Evolutionary conservation across 2,888 invertebrate genomes (phyloP), one percentile per base, ranked within the genome.

Genomic region (Maniola hyperantus): DNA sequence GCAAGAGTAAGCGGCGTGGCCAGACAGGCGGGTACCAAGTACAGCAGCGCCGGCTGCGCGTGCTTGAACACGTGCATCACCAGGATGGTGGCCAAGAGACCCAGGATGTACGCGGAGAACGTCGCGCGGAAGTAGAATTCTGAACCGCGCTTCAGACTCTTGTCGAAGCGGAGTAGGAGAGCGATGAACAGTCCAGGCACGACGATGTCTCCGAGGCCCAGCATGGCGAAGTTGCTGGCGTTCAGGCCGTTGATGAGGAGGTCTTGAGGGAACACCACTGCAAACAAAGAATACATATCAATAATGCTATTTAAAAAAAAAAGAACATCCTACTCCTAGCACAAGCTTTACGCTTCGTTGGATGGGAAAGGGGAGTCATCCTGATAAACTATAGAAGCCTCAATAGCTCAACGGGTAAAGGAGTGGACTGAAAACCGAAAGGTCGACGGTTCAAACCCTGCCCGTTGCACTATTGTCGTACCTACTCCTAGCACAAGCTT

Each of bases 151-250:
- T 96, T 96, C 71, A 97, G 93, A 80, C 97, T 97, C 84, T 96
- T 95, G 92, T 99, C 99, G 90, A 99, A 99, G 74, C 99, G 95
- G 59, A 99, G 94, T 57, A 99, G 93, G 33, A 99, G 93, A 0
- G 99, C 99, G 62, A 99, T 99, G 88, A 99, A 99, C 82, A 99
- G 99, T 73, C 99, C 99, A 5, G 99, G 99, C 74, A 99, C 97
- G 42, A 99, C 99, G 78, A 99, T 99, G 87, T 99, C 99, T 5
- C 99, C 99, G 11, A 99, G 94, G 0, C 99, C 99, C 63, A 99
- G 92, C 99, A 99, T 99, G 13, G 99, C 99, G 91, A 99, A 99
- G 92, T 99, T 99, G 76, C 95, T 96, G 1, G 97, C 98, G 74
- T 93, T 94, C 65, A 99, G 86, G 0, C 99, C 99, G 80, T 97